Conservation (phyloP, 2,888 invertebrate species). For the Phorcus lineatus region DNA sequence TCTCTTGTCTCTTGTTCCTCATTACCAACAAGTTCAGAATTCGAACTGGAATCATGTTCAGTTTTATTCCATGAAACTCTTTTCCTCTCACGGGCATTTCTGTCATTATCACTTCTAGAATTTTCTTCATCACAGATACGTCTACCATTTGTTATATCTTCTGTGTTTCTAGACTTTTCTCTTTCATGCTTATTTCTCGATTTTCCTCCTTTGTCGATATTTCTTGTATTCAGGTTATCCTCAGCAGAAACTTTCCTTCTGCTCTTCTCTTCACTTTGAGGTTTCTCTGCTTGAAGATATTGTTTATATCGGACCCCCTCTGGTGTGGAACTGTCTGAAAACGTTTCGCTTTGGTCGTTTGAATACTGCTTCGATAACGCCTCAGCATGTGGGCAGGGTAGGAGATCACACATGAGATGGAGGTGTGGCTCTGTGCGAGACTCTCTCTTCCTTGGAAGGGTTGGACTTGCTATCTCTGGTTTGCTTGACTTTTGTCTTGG, state of each 20-base stretch:
- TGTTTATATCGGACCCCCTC: constrained; percentile 43
- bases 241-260: neutral
- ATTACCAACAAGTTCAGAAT: too few species aligned
- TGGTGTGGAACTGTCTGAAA: neutral
- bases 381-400: constrained; percentile 55
- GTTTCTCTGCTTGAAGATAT: constrained; percentile 59
- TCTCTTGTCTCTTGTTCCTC: too few species aligned
- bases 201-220: neutral
- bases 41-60: too few species aligned
- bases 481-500: neutral
- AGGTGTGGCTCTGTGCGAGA: constrained; percentile 55
- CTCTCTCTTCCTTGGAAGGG: constrained; percentile 32
- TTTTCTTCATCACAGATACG: too few species aligned
- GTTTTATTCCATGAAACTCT: too few species aligned
- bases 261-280: constrained; percentile 44
- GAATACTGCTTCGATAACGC: constrained; percentile 17
- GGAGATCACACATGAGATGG: constrained; percentile 60
- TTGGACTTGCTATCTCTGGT: constrained; percentile 50
- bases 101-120: too few species aligned
- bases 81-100: too few species aligned
- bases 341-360: neutral
- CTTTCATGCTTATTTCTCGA: neutral
- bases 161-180: too few species aligned
- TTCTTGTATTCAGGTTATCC: neutral
- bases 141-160: too few species aligned